Conservation (phyloP, 2,888 invertebrate genomes). For the Synergus itoensis region DNA sequence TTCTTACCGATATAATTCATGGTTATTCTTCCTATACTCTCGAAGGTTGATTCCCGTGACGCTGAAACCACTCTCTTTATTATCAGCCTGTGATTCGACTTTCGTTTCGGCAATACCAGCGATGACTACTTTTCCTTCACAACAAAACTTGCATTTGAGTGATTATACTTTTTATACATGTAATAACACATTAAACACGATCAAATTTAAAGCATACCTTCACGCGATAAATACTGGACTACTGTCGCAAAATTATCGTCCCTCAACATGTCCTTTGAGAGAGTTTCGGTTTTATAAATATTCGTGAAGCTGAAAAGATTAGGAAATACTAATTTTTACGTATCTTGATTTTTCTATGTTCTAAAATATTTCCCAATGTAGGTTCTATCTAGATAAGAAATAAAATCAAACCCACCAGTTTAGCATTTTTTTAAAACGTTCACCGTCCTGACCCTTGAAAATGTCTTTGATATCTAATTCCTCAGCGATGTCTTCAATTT, state of each 20-base stretch:
- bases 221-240: slow-evolving; percentile 70
- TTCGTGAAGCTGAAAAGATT: slow-evolving; percentile 68
- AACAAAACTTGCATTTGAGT: slow-evolving; percentile 53
- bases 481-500: slow-evolving; percentile 80
- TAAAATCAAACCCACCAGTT: slow-evolving; percentile 78
- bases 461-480: slow-evolving; percentile 83
- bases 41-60: slow-evolving; percentile 80
- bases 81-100: slow-evolving; percentile 69
- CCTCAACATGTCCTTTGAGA: slow-evolving; percentile 64
- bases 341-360: background rate
- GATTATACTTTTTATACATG: slow-evolving; percentile 29
- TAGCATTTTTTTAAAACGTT: slow-evolving; percentile 80
- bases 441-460: slow-evolving; percentile 83
- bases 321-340: background rate
- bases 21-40: slow-evolving; percentile 79
- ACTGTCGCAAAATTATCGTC: slow-evolving; percentile 72
- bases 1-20: slow-evolving; percentile 79
- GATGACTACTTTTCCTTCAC: slow-evolving; percentile 66
- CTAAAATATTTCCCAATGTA: background rate
- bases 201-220: slow-evolving; percentile 62
- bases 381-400: slow-evolving; percentile 13
- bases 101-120: slow-evolving; percentile 77
- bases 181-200: slow-evolving; percentile 18
- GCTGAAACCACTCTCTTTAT: slow-evolving; percentile 76
- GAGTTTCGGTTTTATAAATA: slow-evolving; percentile 66